Conservation (phyloP, 2,888 invertebrate species). For the Gastracanthus pulcherrimus region DNA sequence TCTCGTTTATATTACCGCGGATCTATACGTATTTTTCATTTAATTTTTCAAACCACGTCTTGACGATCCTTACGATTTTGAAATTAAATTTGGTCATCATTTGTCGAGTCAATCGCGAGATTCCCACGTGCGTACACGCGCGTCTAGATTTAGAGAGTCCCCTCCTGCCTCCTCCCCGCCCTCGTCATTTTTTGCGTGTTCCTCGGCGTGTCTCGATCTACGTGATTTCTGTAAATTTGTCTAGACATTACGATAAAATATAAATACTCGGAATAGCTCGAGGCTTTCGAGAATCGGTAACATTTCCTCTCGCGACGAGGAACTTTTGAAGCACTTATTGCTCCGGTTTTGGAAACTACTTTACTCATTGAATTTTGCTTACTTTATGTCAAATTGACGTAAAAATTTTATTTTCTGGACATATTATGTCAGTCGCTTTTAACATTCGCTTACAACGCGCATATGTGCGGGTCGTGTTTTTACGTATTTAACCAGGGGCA, state of each 20-base stretch:
- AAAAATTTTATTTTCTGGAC: background rate
- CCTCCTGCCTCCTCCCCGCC: background rate
- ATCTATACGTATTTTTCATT: background rate
- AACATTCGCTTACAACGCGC: too few species aligned
- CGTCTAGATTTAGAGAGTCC: background rate
- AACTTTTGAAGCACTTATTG: background rate
- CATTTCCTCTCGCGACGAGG: background rate
- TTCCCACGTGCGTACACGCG: background rate
- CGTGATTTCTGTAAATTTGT: conserved; percentile 22
- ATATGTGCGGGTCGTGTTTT: too few species aligned
- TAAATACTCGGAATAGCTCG: background rate
- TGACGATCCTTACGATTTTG: background rate
- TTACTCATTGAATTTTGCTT: background rate
- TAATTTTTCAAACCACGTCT: background rate
- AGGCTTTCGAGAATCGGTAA: background rate
- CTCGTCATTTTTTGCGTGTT: conserved; percentile 35
- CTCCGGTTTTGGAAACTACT: background rate
- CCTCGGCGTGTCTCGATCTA: conserved; percentile 19
- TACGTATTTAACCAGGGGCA: background rate
- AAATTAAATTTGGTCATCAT: background rate
- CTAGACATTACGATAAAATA: conserved; percentile 4
- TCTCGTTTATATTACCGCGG: background rate
- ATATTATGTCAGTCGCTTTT: too few species aligned
- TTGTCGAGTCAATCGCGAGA: background rate
- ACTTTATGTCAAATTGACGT: background rate